Base-by-base conservation (phyloP, 1,140 invertebrate genomes). In the Pinna nobilis region DNA sequence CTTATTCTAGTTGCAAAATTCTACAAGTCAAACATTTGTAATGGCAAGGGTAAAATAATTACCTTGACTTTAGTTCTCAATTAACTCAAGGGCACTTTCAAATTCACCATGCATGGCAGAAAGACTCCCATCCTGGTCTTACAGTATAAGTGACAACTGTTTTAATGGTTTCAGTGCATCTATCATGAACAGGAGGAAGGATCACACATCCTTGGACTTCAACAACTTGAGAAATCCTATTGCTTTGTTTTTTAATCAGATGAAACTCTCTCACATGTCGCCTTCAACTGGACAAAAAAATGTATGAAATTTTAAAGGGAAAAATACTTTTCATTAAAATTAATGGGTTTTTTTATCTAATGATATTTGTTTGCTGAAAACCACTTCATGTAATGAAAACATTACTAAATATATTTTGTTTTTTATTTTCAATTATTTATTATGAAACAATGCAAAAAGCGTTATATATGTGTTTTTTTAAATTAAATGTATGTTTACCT, bases 141-240 rank as follows among this genome's bases (percentile, higher is more conserved):
- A 51, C 33, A 64, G 60, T 25, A 25, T 49, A 15, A 65, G 41
- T 13, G 63, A 65, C 9, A 65, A n/a, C 9, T 39, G 33, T 37
- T 28, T 61, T 11, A 61, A 35, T 25, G 63, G 41, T 25, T 20
- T 33, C 28, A 65, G 37, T 28, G 49, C 51, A 59, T 57, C 66
- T 23, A 41, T 20, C 39, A 69, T 23, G 41, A 69, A 69, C 4
- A 69, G 37, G 3, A 69, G 39, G 28, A 69, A 69, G 35, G 23
- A 59, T 28, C 57, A 33, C 28, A 69, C 37, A 47, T 69, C 39
- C 25, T 57, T 69, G n/a, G 66, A 69, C 25, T 69, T 59, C 39
- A 69, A 33, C 18, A 69, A 37, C 35, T 41, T 32, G 2, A 69
- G 53, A 59, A 59, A 69, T 6, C 28, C 53, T 57, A 23, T 15